These are phyloP conservation scores for Proterorhinus semilunaris DNA, from an alignment of 2,113 vertebrate genomes.

Conservation along the genomic window DNA sequence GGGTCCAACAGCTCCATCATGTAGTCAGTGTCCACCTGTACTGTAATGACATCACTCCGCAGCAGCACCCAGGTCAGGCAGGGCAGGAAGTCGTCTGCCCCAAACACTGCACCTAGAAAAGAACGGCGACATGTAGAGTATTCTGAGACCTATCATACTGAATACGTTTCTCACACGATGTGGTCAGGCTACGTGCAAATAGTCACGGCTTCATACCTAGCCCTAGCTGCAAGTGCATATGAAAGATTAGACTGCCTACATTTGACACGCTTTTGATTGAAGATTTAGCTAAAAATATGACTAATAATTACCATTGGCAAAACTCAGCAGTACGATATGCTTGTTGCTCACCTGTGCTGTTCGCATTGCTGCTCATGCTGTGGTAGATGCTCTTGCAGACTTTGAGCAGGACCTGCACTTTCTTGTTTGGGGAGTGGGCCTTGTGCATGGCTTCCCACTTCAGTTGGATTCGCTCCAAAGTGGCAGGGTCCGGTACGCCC, in stretches of 20 bases:
- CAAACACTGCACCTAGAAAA: conserved; percentile 74
- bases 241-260: too few species aligned
- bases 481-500: conserved; percentile 69
- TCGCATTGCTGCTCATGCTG: conserved; percentile 75
- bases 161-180: too few species aligned
- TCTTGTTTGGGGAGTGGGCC: conserved; percentile 83
- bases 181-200: too few species aligned
- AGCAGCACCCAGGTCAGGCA: conserved; percentile 85
- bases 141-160: too few species aligned
- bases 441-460: conserved; percentile 76
- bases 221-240: too few species aligned
- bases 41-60: conserved; percentile 77
- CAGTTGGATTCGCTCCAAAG: conserved; percentile 79
- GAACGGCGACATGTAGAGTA: not conserved
- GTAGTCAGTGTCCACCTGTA: conserved; percentile 87
- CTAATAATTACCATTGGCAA: too few species aligned
- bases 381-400: conserved; percentile 85
- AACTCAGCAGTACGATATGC: not conserved
- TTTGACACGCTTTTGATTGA: too few species aligned
- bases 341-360: conserved; percentile 60
- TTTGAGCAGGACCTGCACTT: conserved; percentile 82
- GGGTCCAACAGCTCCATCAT: conserved; percentile 92
- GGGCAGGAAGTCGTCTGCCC: conserved; percentile 88
- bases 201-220: too few species aligned
- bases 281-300: too few species aligned